phyloP scores from a whole-genome alignment of 2,888 invertebrate genomes.

The Zonitis immaculata region DNA sequence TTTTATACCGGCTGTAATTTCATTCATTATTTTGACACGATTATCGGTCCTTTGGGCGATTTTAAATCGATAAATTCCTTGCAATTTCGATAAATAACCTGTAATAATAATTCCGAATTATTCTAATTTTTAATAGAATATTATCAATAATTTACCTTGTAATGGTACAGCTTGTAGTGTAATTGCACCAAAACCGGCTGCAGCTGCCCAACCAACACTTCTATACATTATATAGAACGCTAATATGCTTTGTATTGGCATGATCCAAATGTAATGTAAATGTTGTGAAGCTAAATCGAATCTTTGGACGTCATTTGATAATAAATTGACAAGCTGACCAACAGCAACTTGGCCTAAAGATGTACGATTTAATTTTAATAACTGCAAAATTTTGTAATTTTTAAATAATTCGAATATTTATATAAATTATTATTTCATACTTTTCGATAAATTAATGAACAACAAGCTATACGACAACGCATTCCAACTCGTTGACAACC shows the following conservation, averaged over 20 bases:
- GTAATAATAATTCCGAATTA: slow-evolving; percentile 16
- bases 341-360: slow-evolving; percentile 77
- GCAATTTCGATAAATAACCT: slow-evolving; percentile 51
- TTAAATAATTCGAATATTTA: too few species aligned
- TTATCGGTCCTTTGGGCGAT: slow-evolving; percentile 57
- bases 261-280: slow-evolving; percentile 75
- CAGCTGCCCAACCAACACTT: slow-evolving; percentile 53
- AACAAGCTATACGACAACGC: slow-evolving; percentile 71
- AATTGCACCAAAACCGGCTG: slow-evolving; percentile 60
- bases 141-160: slow-evolving; percentile 45
- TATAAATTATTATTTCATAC: too few species aligned
- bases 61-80: slow-evolving; percentile 48
- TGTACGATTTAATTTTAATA: slow-evolving; percentile 60
- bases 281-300: slow-evolving; percentile 69
- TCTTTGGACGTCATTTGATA: slow-evolving; percentile 81
- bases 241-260: slow-evolving; percentile 68
- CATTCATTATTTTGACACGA: slow-evolving; percentile 67
- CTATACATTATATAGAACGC: slow-evolving; percentile 58
- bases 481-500: slow-evolving; percentile 65
- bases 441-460: slow-evolving; percentile 79
- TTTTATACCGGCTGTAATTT: slow-evolving; percentile 67
- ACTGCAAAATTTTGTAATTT: slow-evolving; percentile 48
- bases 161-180: slow-evolving; percentile 51
- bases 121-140: too few species aligned
- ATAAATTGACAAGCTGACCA: slow-evolving; percentile 77